phyloP scores from a whole-genome alignment of 1,140 invertebrate species.

The Cyclargus thomasi region DNA sequence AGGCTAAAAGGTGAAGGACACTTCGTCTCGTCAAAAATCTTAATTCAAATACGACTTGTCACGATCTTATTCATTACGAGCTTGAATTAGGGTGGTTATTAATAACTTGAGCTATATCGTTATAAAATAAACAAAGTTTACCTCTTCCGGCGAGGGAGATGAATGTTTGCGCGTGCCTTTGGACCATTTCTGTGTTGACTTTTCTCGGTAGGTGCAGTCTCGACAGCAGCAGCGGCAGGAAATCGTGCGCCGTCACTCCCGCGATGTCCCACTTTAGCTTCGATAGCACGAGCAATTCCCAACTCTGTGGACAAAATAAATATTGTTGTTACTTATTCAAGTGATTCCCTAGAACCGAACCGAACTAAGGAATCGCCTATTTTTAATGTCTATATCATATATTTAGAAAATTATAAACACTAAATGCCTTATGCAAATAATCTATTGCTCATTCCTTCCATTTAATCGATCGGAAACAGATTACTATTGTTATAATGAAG shows the following conservation, averaged over 20 bases:
- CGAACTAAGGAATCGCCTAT: no score
- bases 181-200: conserved; percentile 79
- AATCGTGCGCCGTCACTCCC: conserved; percentile 87
- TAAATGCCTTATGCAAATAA: background rate
- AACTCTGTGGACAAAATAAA: conserved; percentile 80
- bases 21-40: background rate
- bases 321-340: no score
- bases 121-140: conserved; percentile 59
- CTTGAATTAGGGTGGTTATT: background rate
- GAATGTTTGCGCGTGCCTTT: conserved; percentile 86
- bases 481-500: conserved; percentile 30
- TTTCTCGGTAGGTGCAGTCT: conserved; percentile 73
- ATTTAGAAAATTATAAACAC: no score
- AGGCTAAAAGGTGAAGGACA: background rate
- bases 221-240: conserved; percentile 83
- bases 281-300: conserved; percentile 86
- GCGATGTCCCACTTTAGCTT: conserved; percentile 90
- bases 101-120: background rate
- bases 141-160: conserved; percentile 86
- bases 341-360: no score
- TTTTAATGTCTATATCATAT: no score
- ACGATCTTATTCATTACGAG: background rate
- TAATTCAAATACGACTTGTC: background rate
- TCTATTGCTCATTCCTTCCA: conserved; percentile 11
- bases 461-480: conserved; percentile 25